Percentiles rank a stretch among this genome's conserved stretches.
phyloP scores from a whole-genome alignment of 1,140 invertebrate species.

The Drosophila erecta region DNA sequence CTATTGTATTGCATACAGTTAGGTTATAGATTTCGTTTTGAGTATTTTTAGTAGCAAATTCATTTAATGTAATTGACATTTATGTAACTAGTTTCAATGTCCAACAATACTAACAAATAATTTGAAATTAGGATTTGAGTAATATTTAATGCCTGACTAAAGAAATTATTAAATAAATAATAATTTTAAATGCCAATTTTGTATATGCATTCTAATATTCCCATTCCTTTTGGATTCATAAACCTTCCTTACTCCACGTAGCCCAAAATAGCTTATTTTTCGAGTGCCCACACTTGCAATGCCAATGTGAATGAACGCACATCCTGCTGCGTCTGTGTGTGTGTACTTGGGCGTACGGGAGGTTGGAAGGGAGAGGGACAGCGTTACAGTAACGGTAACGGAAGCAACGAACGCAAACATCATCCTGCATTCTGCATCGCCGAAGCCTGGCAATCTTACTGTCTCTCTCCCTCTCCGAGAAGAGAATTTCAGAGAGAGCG shows the following conservation, averaged over 20 bases:
- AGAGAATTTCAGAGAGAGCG: not conserved
- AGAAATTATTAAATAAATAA: too few species aligned
- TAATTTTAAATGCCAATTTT: too few species aligned
- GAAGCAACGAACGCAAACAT: constrained; percentile 52
- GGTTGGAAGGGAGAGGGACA: not conserved
- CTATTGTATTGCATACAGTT: too few species aligned
- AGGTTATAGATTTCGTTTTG: too few species aligned
- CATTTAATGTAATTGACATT: too few species aligned
- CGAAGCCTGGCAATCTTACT: constrained; percentile 19
- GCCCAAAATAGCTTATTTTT: not conserved
- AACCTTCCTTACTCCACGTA: not conserved
- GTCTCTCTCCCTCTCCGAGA: constrained; percentile 8
- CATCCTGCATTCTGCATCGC: constrained; percentile 47
- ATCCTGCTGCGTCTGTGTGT: constrained; percentile 1
- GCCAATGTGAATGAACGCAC: constrained; percentile 49
- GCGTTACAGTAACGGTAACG: constrained; percentile 53
- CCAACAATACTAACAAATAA: too few species aligned
- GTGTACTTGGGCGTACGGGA: constrained; percentile 3
- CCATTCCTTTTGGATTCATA: too few species aligned
- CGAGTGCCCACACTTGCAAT: constrained; percentile 21
- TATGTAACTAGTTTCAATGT: too few species aligned
- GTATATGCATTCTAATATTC: too few species aligned
- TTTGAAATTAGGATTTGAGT: too few species aligned
- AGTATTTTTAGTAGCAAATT: too few species aligned
- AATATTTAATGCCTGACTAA: too few species aligned